Evolutionary conservation across 2,888 invertebrate species (phyloP).

Genomic region (Trachelus iudaicus): DNA sequence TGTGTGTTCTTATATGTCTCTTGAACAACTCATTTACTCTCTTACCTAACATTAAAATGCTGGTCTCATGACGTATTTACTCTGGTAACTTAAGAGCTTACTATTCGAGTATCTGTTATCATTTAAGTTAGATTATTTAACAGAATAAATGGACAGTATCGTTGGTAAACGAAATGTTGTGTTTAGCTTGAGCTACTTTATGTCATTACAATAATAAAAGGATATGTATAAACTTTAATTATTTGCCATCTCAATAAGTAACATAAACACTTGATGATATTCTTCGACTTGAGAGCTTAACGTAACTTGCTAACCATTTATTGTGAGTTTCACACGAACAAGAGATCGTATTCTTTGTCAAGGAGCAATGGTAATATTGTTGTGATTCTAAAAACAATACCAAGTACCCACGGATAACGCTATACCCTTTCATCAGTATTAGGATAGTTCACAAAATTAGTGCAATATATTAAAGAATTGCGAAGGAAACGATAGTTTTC

Average conservation of each 20-base stretch:
- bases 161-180: background rate
- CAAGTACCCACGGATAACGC: background rate
- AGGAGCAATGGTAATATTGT: background rate
- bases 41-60: background rate
- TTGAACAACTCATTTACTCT: background rate
- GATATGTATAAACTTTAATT: background rate
- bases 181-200: background rate
- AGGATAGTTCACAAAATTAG: background rate
- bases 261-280: background rate
- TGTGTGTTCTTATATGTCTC: background rate
- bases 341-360: background rate
- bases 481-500: background rate
- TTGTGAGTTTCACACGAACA: background rate
- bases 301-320: background rate
- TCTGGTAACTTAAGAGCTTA: background rate
- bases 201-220: background rate
- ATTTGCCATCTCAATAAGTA: background rate
- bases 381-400: background rate
- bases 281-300: background rate
- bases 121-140: background rate
- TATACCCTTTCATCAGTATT: background rate
- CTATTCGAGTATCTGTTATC: background rate
- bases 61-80: background rate
- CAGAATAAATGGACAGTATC: background rate
- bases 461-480: conserved; percentile 1